A percentile compares a stretch with the other conserved stretches of the same genome.
These are phyloP conservation scores for Palythoa grandis DNA, from an alignment of 92 coral and sea anemone genomes.

Conservation along the genomic window DNA sequence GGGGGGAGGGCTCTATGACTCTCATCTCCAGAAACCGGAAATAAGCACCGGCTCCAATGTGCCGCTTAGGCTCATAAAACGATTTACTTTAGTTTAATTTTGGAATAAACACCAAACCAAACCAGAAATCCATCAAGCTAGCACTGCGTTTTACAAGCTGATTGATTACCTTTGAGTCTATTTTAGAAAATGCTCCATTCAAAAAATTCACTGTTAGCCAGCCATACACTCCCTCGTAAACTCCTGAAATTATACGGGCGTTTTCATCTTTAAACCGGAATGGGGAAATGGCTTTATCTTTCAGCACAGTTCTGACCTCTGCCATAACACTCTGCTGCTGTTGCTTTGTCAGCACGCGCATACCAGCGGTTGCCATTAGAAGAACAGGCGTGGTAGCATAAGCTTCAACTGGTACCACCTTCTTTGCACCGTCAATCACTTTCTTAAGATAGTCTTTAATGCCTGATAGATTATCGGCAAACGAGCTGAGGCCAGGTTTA, in stretches of 20 bases:
- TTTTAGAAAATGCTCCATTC: background rate
- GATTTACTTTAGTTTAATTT: too few species aligned
- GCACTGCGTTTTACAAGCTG: background rate
- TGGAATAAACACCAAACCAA: background rate
- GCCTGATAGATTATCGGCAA: background rate
- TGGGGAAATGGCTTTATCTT: background rate
- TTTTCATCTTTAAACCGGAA: background rate
- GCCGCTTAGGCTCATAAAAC: too few species aligned
- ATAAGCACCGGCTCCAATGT: too few species aligned
- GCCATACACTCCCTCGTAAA: background rate
- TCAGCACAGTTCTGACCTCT: background rate
- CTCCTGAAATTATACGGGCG: background rate
- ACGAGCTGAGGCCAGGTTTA: background rate
- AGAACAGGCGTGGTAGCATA: background rate
- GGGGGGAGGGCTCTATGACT: too few species aligned
- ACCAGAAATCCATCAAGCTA: background rate
- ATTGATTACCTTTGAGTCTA: background rate
- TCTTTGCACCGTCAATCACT: background rate
- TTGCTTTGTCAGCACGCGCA: background rate
- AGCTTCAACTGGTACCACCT: background rate
- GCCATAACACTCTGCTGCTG: background rate
- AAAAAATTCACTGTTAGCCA: constrained; percentile 1
- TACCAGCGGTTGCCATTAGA: constrained; percentile 17
- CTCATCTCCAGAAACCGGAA: too few species aligned
- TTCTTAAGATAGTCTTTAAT: background rate